Conservation (phyloP, 2,113 vertebrate genomes). For the Rhagologus leucostigma region DNA sequence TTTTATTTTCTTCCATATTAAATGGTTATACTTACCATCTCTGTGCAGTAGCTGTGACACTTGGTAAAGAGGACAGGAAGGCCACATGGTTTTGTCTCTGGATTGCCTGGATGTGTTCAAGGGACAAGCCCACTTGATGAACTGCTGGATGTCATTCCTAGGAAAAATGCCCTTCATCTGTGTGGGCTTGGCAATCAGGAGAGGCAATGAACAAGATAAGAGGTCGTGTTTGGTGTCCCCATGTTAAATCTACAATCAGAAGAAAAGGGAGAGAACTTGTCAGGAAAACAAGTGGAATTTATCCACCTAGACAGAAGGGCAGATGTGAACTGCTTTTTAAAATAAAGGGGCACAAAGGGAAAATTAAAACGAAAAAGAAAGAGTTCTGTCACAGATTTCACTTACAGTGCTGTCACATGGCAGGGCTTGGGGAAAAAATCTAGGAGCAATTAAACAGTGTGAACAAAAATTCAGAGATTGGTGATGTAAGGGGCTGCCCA, state of each 20-base stretch:
- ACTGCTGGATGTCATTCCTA: neutral
- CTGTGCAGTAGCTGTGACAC: neutral
- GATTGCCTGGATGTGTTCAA: neutral
- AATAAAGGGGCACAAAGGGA: neutral
- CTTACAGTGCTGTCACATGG: neutral
- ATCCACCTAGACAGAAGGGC: neutral
- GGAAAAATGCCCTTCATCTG: neutral
- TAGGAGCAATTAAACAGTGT: neutral
- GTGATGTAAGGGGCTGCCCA: rapidly evolving
- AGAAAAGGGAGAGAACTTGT: neutral
- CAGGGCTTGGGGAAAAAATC: neutral
- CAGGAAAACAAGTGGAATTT: neutral
- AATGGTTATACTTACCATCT: neutral
- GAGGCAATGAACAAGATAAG: neutral
- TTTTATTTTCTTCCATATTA: neutral
- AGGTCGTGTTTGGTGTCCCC: neutral
- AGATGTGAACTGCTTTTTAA: neutral
- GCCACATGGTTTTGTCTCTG: neutral
- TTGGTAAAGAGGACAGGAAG: neutral
- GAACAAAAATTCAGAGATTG: neutral
- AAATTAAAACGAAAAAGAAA: neutral
- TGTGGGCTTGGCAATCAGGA: neutral
- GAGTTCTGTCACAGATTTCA: neutral
- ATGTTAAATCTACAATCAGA: neutral
- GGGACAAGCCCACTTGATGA: neutral